Evolutionary conservation across 2,888 invertebrate species (phyloP).

Genomic region (Omphaloscelis lunosa): DNA sequence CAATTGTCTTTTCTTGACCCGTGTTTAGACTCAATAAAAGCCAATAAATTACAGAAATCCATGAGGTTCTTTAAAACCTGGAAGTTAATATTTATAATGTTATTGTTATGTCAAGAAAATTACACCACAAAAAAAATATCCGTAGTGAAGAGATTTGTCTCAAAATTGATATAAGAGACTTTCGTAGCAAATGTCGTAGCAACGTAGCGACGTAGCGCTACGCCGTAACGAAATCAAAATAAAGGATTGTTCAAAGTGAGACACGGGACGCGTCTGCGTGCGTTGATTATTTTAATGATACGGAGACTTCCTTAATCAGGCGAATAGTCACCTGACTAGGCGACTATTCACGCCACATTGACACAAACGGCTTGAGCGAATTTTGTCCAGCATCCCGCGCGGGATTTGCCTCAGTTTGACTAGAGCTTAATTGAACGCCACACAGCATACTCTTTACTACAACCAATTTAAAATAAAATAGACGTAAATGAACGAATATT

Average conservation of each 20-base stretch:
- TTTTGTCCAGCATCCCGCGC: neutral
- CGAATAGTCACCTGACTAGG: too few relatives aligned
- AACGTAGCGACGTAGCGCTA: conserved; percentile 29
- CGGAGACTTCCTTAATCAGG: too few relatives aligned
- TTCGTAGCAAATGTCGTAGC: conserved; percentile 32
- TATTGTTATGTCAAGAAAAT: too few relatives aligned
- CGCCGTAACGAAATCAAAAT: conserved; percentile 31
- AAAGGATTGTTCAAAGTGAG: neutral
- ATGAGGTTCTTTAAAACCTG: neutral
- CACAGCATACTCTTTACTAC: neutral
- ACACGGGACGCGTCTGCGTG: neutral
- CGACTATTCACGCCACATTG: neutral
- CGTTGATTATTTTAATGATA: neutral
- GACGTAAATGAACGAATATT: too few relatives aligned
- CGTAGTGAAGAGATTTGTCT: neutral
- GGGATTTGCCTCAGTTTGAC: neutral
- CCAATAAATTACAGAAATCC: neutral
- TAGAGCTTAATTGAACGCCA: conserved; percentile 20
- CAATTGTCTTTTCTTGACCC: neutral
- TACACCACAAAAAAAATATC: too few relatives aligned
- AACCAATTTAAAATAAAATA: too few relatives aligned
- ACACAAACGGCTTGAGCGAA: neutral
- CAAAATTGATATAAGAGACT: neutral
- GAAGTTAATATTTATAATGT: neutral
- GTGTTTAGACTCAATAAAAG: neutral